These are phyloP conservation scores for Meloidogyne hapla DNA, from an alignment of 1,140 invertebrate species.

Conservation along the genomic window DNA sequence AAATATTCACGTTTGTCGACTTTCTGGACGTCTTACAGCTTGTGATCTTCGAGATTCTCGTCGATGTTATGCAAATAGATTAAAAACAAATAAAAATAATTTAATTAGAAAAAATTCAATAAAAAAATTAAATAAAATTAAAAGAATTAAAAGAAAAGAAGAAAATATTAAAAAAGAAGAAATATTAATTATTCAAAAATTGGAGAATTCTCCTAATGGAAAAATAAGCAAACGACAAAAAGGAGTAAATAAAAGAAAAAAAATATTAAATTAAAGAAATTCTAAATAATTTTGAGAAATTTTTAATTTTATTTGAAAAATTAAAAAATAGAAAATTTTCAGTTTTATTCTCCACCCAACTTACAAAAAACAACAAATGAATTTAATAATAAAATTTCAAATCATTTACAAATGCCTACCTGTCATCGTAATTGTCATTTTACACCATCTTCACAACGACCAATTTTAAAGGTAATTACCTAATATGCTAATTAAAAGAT, in stretches of 20 bases:
- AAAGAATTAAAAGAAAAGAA: neutral
- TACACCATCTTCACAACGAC: neutral
- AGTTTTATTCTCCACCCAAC: neutral
- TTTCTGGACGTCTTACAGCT: neutral
- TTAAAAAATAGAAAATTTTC: neutral
- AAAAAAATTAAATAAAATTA: neutral
- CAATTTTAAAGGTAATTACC: neutral
- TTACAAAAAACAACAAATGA: neutral
- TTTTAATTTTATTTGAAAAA: neutral
- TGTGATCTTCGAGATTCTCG: neutral
- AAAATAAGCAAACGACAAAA: too few relatives aligned
- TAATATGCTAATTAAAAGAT: neutral
- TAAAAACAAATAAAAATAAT: neutral
- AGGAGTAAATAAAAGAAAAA: neutral
- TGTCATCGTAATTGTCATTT: neutral
- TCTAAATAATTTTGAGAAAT: neutral
- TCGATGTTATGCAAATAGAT: neutral
- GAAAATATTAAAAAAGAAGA: neutral
- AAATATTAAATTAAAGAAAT: too few relatives aligned
- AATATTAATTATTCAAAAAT: neutral
- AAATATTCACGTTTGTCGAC: constrained; percentile 5
- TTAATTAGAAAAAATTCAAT: neutral
- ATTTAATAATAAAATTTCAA: neutral
- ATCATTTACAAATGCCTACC: neutral
- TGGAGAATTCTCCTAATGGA: neutral